Evolutionary conservation across 2,888 invertebrate species (phyloP).

Genomic region (Athalia rosae): DNA sequence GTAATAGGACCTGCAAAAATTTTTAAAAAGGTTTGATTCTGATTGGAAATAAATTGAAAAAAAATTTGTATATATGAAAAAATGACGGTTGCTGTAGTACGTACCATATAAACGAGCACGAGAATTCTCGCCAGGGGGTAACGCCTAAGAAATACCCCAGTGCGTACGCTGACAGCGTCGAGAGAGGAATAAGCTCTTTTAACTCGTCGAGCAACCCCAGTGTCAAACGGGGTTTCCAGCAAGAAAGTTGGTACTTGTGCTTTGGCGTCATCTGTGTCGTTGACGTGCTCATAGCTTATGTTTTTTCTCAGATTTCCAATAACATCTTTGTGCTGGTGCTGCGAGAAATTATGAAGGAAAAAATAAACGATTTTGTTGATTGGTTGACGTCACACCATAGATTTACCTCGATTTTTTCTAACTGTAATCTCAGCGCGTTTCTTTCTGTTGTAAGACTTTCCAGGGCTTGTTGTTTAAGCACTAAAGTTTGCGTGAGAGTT

Average conservation of each 20-base stretch:
- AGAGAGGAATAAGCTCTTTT: conserved; percentile 86
- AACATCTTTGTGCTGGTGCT: conserved; percentile 79
- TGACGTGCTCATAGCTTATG: conserved; percentile 76
- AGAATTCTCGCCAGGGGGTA: conserved; percentile 89
- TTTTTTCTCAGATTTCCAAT: conserved; percentile 76
- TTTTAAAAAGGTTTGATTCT: conserved; percentile 31
- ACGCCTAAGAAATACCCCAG: conserved; percentile 86
- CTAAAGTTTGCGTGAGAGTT: conserved; percentile 85
- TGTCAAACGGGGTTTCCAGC: conserved; percentile 85
- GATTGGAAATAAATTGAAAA: conserved; percentile 1
- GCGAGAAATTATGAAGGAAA: conserved; percentile 2
- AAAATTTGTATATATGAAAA: too few species aligned
- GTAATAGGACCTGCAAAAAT: conserved; percentile 64
- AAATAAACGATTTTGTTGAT: neutral
- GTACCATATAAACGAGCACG: conserved; percentile 89
- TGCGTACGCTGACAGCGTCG: conserved; percentile 85
- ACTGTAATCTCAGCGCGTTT: conserved; percentile 88
- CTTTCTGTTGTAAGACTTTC: conserved; percentile 89
- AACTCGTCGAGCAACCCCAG: conserved; percentile 83
- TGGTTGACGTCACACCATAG: conserved; percentile 5
- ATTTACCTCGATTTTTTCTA: conserved; percentile 86
- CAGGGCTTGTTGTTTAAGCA: conserved; percentile 89
- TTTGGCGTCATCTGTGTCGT: conserved; percentile 82
- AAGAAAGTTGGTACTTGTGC: conserved; percentile 83
- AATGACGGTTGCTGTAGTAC: too few species aligned